A percentile compares a stretch with the other conserved stretches of the same genome.
These are phyloP conservation scores for Epinotia bilunana DNA, from an alignment of 2,888 invertebrate species.

Conservation along the genomic window DNA sequence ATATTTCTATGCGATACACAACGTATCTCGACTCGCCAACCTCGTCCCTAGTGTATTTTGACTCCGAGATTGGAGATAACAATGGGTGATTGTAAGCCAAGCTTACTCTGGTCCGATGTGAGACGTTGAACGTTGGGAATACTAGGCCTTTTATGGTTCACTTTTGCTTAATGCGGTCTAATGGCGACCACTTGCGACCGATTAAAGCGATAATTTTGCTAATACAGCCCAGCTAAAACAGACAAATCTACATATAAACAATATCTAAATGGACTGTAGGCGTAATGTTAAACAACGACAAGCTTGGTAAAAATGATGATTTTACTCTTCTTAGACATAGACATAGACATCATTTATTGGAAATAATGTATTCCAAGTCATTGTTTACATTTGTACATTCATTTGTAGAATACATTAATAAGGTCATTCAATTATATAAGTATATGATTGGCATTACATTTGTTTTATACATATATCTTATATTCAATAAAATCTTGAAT, in stretches of 20 bases:
- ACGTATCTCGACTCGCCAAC: background rate
- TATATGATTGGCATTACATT: too few relatives aligned
- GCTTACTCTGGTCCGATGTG: background rate
- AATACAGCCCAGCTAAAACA: background rate
- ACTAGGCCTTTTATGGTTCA: conserved; percentile 1
- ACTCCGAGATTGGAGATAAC: background rate
- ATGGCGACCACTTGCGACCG: conserved; percentile 23
- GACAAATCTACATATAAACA: background rate
- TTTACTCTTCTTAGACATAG: too few relatives aligned
- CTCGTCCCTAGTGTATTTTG: background rate
- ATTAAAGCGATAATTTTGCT: conserved; percentile 11
- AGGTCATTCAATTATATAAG: too few relatives aligned
- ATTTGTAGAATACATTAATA: too few relatives aligned
- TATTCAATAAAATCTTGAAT: too few relatives aligned
- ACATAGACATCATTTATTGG: too few relatives aligned
- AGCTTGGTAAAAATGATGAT: too few relatives aligned
- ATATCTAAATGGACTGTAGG: background rate
- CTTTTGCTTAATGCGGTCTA: conserved; percentile 22
- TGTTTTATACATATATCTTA: too few relatives aligned
- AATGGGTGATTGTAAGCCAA: background rate
- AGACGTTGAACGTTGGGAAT: background rate
- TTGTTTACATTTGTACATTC: too few relatives aligned
- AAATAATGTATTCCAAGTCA: too few relatives aligned
- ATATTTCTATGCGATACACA: background rate
- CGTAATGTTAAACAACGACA: background rate